Base-by-base conservation (phyloP, 37 sponge, comb jelly and placozoan species). In the Cliona cf. orientalis region DNA sequence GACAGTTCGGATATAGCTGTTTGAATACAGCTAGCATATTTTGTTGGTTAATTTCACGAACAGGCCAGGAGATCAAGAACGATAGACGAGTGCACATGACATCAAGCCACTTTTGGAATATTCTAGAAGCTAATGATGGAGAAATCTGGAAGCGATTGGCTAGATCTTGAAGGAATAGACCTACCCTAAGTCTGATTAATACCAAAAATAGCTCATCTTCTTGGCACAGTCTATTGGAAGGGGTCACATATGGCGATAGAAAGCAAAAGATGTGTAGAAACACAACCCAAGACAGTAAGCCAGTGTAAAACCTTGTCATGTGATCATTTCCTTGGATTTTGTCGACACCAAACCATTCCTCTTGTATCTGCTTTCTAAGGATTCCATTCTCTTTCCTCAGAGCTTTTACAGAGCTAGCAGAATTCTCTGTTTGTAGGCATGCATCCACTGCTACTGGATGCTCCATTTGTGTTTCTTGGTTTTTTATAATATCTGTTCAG, bases 21-120 rank as follows among this genome's bases (percentile, higher is more conserved):
- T 66, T 72, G 36, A 86, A 67, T 34, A 43, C 19, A 5, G 38
- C 37, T 5, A 83, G 89, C 61, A 88, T 42, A 43, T 72, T 80
- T 31, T 60, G 3, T 35, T 37, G 33, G n/a, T 26, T 11, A 26
- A 64, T 65, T 64, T 74, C 80, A 46, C 12, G 56, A 22, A 55
- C 38, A 5, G 87, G 74, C 80, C 87, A 86, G 25, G 32, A 65
- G 44, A n/a, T n/a, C n/a, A 49, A 14, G 14, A 49, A 49, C 14
- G 9, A 14, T 9, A 49, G 53, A 19, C 53, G 53, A 19, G 53
- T 49, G 14, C 9, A 49, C 14, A 49, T 9, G 53, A 49, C 14
- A 14, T 49, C 53, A 14, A 49, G 9, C 53, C 53, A 49, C 53
- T 49, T 49, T 49, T 9, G 14, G 14, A 49, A 49, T 19, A 49